Evolutionary conservation across 2,888 invertebrate genomes (phyloP), one percentile per base, ranked within the genome.

Genomic region (Yponomeuta plumbellus): DNA sequence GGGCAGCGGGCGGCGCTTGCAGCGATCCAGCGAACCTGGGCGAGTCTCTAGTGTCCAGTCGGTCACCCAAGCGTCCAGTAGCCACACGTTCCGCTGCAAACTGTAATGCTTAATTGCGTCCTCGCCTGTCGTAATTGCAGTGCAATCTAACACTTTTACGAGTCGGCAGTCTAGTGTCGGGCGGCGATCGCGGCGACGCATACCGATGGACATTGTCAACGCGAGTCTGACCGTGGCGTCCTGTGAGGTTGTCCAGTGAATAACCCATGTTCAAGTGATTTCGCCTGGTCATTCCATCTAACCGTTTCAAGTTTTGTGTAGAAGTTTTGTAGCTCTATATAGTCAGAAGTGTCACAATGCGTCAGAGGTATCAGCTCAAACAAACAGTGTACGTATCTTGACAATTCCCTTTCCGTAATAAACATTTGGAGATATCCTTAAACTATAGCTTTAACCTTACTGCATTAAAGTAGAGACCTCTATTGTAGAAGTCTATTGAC

Each of bases 351-450:
- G 59, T 21, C 59, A 59, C 70, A 71, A 91, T 91, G 90, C 88
- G 90, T 76, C 90, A 91, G 79, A 80, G 89, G 75, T 91, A 91
- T 78, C 91, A 91, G 79, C 80, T 91, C 77, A 89, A 90, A 79
- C 90, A 90, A 73, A 84, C 83, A 81, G 81, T 85, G 90, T 91
- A 90, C 74, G 91, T 91, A 89, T 84, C 74, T 17, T 52, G 0
- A 17, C 17, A 17, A 52, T 52, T 52, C 34, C 5, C 17, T 52
- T 52, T 52, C 44, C 13, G 44, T 34, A 52, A 52, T 17, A 52
- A 52, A 13, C 0, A 13, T 17, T 8, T 52, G 44, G 13, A 44
- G 44, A 44, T 13, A 44, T 13, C 3, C 17, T 52, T 52, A 17
- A 52, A 17, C 17, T 52, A 17, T 13, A 17, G 44, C 44, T 56